A percentile compares a stretch with the other conserved stretches of the same genome.
Conservation (phyloP, 2,888 invertebrate species). For the Eurois occulta region DNA sequence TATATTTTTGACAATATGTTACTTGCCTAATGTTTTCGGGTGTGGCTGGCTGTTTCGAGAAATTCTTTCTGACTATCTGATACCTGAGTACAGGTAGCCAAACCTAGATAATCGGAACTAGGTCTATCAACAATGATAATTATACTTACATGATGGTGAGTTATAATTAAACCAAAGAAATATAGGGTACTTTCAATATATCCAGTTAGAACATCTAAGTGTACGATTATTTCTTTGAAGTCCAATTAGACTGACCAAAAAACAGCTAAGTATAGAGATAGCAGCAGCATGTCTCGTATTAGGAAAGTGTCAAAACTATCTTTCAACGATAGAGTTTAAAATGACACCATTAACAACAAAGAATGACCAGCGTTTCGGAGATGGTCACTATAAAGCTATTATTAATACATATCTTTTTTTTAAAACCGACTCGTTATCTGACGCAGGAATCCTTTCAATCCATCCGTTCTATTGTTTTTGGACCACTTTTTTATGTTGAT, state of each 20-base stretch:
- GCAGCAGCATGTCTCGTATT: constrained; percentile 35
- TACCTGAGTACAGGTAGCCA: neutral
- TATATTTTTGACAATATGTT: constrained; percentile 33
- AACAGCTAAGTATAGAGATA: constrained; percentile 42
- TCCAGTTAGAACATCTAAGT: constrained; percentile 7
- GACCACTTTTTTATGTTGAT: constrained; percentile 88
- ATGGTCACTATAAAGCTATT: constrained; percentile 85
- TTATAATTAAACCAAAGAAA: neutral
- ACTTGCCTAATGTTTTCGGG: constrained; percentile 13
- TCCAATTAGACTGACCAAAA: constrained; percentile 56
- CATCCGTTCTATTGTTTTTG: constrained; percentile 90
- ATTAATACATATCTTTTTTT: constrained; percentile 87
- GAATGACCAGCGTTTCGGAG: constrained; percentile 79
- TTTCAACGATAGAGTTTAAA: constrained; percentile 70
- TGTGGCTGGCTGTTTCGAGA: neutral
- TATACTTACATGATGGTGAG: neutral
- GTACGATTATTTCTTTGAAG: constrained; percentile 10
- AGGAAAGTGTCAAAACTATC: constrained; percentile 67
- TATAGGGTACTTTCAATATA: neutral
- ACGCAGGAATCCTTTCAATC: constrained; percentile 88
- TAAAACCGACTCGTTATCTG: constrained; percentile 85
- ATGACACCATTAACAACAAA: constrained; percentile 74
- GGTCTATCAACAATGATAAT: neutral
- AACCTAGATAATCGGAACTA: neutral
- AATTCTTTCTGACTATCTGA: constrained; percentile 1